A percentile compares a stretch with the other conserved stretches of the same genome.
These are phyloP conservation scores for Apamea sordens DNA, from an alignment of 2,888 invertebrate species.

Conservation along the genomic window DNA sequence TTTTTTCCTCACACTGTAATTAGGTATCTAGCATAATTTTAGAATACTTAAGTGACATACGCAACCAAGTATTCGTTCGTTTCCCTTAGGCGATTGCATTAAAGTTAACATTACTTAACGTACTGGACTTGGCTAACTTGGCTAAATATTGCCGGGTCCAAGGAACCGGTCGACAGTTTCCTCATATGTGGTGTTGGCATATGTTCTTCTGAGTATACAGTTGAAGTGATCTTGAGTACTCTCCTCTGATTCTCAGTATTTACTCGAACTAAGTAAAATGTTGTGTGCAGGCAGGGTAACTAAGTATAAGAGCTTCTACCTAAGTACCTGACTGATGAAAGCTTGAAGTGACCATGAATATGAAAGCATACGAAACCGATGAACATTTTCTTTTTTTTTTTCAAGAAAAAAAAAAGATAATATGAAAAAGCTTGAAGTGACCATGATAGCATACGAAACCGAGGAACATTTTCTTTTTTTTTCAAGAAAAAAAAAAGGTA, in stretches of 20 bases:
- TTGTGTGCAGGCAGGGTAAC: too few relatives aligned
- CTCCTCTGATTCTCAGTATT: neutral
- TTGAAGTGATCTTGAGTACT: constrained; percentile 30
- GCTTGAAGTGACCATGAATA: too few relatives aligned
- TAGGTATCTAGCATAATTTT: constrained; percentile 22
- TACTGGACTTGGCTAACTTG: constrained; percentile 42
- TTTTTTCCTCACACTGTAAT: constrained; percentile 38
- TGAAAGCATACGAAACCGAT: too few relatives aligned
- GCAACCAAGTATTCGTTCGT: constrained; percentile 41
- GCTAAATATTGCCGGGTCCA: constrained; percentile 47
- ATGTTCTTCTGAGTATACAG: constrained; percentile 3
- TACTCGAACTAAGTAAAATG: neutral
- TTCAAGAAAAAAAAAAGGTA: too few relatives aligned
- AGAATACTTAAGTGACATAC: constrained; percentile 38
- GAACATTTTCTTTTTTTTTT: too few relatives aligned
- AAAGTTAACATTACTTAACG: constrained; percentile 56
- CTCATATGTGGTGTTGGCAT: constrained; percentile 38
- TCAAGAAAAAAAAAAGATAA: too few relatives aligned
- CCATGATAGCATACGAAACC: neutral
- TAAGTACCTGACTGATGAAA: too few relatives aligned
- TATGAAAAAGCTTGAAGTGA: neutral
- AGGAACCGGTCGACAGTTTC: constrained; percentile 56
- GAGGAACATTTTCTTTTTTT: neutral
- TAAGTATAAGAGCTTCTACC: neutral
- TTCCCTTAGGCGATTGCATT: constrained; percentile 55